These are phyloP conservation scores for Solenopsis invicta DNA, from an alignment of 1,140 invertebrate species.

Conservation along the genomic window DNA sequence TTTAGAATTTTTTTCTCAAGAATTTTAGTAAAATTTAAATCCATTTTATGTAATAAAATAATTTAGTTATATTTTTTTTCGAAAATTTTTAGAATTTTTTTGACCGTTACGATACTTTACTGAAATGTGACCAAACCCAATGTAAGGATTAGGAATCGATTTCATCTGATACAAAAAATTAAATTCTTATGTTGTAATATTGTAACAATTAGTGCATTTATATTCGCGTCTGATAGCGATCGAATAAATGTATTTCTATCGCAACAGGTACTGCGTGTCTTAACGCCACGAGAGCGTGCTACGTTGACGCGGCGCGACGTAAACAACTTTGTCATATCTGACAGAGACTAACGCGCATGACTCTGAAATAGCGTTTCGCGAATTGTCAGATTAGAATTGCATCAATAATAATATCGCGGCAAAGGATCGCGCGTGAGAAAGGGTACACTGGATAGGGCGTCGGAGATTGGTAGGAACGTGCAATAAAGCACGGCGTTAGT, in stretches of 20 bases:
- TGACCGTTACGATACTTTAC: no score
- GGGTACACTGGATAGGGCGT: slow-evolving; percentile 25
- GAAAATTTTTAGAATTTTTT: no score
- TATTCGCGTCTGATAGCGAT: neutral
- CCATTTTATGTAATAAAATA: no score
- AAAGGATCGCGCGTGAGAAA: slow-evolving; percentile 67
- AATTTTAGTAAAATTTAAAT: no score
- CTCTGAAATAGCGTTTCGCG: neutral
- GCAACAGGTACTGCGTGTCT: neutral
- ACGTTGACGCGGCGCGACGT: slow-evolving; percentile 18
- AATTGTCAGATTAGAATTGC: slow-evolving; percentile 38
- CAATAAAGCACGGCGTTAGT: slow-evolving; percentile 75
- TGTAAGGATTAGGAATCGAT: neutral
- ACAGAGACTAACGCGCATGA: slow-evolving; percentile 12
- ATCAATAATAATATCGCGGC: slow-evolving; percentile 22
- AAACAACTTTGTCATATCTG: slow-evolving; percentile 23
- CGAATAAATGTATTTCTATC: neutral
- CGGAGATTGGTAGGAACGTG: slow-evolving; percentile 65
- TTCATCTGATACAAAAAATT: neutral
- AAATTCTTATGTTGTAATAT: neutral
- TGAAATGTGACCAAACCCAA: no score
- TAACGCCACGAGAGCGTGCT: neutral
- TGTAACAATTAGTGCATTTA: neutral
- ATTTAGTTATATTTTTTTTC: no score
- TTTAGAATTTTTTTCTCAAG: no score